Evolutionary conservation across 2,113 vertebrate species (phyloP).

Genomic region (Condylura cristata): DNA sequence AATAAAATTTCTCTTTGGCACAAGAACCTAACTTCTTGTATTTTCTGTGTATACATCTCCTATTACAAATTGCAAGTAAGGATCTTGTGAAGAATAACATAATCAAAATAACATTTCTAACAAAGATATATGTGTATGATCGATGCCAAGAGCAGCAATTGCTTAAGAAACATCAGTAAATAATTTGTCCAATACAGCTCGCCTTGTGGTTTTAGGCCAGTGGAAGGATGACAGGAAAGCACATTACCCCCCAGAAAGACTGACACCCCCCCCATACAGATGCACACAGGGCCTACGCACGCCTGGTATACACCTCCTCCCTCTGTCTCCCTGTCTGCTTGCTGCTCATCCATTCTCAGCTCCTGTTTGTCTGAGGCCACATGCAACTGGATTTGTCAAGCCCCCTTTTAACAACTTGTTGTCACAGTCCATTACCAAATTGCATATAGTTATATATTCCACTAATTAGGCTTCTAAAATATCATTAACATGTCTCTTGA

Average conservation of each 20-base stretch:
- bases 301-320: not conserved
- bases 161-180: slow-evolving; percentile 49
- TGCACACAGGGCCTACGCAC: not conserved
- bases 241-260: not conserved
- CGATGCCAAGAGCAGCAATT: not conserved
- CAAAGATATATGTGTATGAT: not conserved
- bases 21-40: not conserved
- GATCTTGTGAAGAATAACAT: not conserved
- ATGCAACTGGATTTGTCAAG: slow-evolving; percentile 89
- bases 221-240: not conserved
- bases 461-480: slow-evolving; percentile 99
- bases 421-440: slow-evolving; percentile 98
- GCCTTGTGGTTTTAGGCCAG: not conserved
- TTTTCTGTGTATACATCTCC: not conserved
- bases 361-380: slow-evolving; percentile 88
- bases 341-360: slow-evolving; percentile 81
- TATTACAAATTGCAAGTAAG: slow-evolving; percentile 9
- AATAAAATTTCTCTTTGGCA: slow-evolving; percentile 33
- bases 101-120: slow-evolving; percentile 61
- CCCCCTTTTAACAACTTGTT: slow-evolving; percentile 92
- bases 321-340: slow-evolving; percentile 31
- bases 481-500: slow-evolving; percentile 99
- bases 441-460: slow-evolving; percentile 97
- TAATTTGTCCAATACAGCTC: not conserved
- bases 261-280: not conserved